Evolutionary conservation across 1,140 invertebrate species (phyloP), one percentile per base, ranked within the genome.

Genomic region (Chlorops oryzae): DNA sequence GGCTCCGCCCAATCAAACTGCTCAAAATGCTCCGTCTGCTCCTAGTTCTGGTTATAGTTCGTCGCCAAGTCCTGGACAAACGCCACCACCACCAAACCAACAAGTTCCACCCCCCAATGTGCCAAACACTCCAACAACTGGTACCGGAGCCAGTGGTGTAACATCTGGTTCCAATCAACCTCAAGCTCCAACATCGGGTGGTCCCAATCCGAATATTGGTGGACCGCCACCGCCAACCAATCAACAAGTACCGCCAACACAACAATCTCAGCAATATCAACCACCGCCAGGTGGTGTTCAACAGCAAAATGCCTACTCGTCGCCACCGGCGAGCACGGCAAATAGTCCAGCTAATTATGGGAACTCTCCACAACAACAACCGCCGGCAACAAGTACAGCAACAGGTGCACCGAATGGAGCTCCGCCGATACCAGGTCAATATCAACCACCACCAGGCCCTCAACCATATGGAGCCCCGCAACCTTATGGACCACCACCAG

Each of bases 381-480:
- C 47, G 35, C 46, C n/a, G 18, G 48, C 35, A 28, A 6, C 28
- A 25, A 54, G 54, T 42, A 63, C 60, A 15, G 45, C 51, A 12
- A 50, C 54, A 2, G 60, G 58, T 7, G 59, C 56, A 43, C 62
- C 62, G 13, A 65, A 61, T 43, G 65, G 65, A 12, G 53, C 60
- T 24, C 59, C 67, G 18, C 65, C 65, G 37, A 54, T 62, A 18
- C 67, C 67, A 4, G 65, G 64, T 59, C 67, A 70, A 58, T 70
- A 70, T 48, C 68, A 71, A 28, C 65, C 66, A 25, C 63, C 63
- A 32, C 68, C 68, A 1, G 63, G 63, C 10, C 53, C 61, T 15
- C 67, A 70, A 41, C 62, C 65, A 0, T 71, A 71, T 21, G 63
- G 67, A 0, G 63, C 56, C 64, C 64, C 65, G 5, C 68, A 71